Conservation (phyloP, 2,113 vertebrate species). For the Fregata magnificens region DNA sequence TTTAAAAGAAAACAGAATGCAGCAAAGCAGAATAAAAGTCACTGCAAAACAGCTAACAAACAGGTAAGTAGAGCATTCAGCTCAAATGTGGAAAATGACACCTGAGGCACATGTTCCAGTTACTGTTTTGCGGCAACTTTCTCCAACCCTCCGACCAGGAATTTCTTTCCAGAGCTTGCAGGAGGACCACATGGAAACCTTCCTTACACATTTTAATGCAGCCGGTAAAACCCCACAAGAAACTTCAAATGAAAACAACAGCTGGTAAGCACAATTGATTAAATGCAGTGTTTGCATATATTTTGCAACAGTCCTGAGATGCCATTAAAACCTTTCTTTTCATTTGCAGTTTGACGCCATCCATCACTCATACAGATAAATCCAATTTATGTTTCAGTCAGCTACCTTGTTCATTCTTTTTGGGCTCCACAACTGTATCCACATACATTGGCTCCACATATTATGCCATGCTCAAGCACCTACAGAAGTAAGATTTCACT, state of each 20-base stretch:
- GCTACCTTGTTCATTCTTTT: background rate
- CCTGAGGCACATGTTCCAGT: background rate
- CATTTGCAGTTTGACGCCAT: background rate
- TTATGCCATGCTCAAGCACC: background rate
- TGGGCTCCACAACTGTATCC: background rate
- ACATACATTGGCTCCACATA: background rate
- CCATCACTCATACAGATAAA: background rate
- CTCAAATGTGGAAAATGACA: background rate
- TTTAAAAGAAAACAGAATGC: background rate
- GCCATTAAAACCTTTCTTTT: background rate
- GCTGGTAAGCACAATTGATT: background rate
- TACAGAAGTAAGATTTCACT: background rate
- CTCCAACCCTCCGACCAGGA: background rate
- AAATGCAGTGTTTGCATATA: background rate
- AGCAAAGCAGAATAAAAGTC: background rate
- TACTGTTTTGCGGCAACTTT: background rate
- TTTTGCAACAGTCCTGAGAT: background rate
- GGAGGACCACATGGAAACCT: background rate
- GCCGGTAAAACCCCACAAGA: background rate
- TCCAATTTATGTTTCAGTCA: background rate
- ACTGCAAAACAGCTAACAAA: background rate
- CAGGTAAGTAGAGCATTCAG: background rate
- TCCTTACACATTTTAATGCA: background rate
- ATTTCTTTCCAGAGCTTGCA: background rate
- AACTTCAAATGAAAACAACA: background rate